Evolutionary conservation across 2,888 invertebrate species (phyloP).

Genomic region (Nebria brevicollis): DNA sequence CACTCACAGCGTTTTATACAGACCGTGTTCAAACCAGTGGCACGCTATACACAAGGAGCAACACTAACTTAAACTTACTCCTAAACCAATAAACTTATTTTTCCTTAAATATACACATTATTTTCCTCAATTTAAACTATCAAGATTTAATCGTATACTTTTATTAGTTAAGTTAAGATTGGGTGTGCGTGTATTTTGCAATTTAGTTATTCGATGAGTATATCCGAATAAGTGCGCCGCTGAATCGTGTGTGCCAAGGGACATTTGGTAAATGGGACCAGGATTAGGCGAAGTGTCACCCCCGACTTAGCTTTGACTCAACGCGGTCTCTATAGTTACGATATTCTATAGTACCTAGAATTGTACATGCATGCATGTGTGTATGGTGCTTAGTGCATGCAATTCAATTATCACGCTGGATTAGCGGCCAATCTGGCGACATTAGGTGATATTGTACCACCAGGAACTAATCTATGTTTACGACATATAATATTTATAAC

Average conservation of each 20-base stretch:
- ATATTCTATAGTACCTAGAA: neutral
- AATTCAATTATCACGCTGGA: conserved; percentile 57
- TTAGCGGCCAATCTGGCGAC: conserved; percentile 52
- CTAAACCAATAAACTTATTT: too few species aligned
- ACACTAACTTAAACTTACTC: too few species aligned
- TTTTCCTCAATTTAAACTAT: too few species aligned
- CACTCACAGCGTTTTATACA: neutral
- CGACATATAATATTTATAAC: too few species aligned
- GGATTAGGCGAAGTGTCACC: conserved; percentile 60
- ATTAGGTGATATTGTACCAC: neutral
- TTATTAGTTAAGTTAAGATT: too few species aligned
- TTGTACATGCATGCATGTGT: conserved; percentile 9
- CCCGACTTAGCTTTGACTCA: conserved; percentile 21
- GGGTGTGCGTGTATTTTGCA: too few species aligned
- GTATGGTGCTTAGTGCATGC: conserved; percentile 50
- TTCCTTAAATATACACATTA: too few species aligned
- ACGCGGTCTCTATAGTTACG: neutral
- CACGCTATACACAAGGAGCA: too few species aligned
- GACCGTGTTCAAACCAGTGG: too few species aligned
- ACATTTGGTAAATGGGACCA: conserved; percentile 61
- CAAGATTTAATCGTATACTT: too few species aligned
- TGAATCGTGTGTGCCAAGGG: conserved; percentile 49
- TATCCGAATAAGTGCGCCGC: neutral
- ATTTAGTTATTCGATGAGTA: too few species aligned
- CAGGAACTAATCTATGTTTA: neutral